Conservation (phyloP, 2,797 vertebrate genomes). For the Iguana delicatissima region DNA sequence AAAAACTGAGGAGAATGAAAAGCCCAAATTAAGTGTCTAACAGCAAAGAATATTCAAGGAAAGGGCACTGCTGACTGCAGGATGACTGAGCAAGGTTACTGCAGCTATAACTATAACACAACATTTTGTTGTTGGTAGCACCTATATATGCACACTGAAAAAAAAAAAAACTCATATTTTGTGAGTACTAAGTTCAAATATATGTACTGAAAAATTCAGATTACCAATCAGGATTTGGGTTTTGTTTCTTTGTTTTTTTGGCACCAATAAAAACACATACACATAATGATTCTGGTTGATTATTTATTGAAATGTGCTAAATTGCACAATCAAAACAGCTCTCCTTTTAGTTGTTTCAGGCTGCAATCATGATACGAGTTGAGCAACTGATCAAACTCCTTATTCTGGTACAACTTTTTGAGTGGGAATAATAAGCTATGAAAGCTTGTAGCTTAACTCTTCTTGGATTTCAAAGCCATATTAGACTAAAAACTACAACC, state of each 20-base stretch:
- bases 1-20: not conserved
- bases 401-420: not conserved
- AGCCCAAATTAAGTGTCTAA: not conserved
- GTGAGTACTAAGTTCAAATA: not conserved
- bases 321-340: not conserved
- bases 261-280: not conserved
- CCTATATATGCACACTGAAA: not conserved
- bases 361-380: not conserved
- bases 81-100: not conserved
- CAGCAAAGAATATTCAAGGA: not conserved
- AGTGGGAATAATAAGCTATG: not conserved
- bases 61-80: not conserved
- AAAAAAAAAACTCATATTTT: not conserved
- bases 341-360: not conserved
- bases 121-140: not conserved
- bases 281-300: not conserved
- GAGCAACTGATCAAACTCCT: not conserved
- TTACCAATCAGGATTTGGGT: not conserved
- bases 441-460: not conserved
- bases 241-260: not conserved
- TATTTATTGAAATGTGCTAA: constrained; percentile 5
- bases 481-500: not conserved
- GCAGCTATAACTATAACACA: not conserved
- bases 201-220: not conserved
- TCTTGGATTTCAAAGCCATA: not conserved